Evolutionary conservation across 2,888 invertebrate genomes (phyloP), one percentile per base, ranked within the genome.

Genomic region (Netelia inedita): DNA sequence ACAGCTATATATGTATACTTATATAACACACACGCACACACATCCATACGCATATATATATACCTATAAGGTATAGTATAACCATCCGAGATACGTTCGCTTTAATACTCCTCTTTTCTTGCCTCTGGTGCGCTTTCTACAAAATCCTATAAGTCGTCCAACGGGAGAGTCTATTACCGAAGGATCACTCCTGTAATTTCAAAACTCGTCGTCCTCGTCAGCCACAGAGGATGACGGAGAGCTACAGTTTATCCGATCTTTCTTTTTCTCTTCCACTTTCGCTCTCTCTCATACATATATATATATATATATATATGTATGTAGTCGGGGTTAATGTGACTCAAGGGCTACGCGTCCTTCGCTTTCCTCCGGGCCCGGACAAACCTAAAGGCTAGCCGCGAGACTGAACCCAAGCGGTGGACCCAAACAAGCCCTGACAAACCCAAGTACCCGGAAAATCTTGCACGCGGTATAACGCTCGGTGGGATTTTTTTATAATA

Each of bases 151-250:
- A 91, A 91, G 91, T 91, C 90, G 89, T 43, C 81, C 89, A 88
- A 88, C 89, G 88, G 69, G 90, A 88, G 91, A 91, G 90, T 91
- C 91, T 90, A 91, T 91, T 91, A 91, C 91, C 87, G 88, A 86
- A 89, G 91, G 91, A 91, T 91, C 91, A 90, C 89, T 89, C 87
- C 88, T 88, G 91, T 91, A 91, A 91, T 91, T 91, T 91, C 89
- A 91, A 91, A 91, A 91, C 91, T 89, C 89, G 89, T 90, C 86
- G 86, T 73, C 74, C 68, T 81, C 81, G 84, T 85, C 74, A 78
- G 50, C 79, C 35, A 57, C 53, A 59, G 66, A 78, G 43, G 73
- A 41, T 55, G 69, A 63, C 28, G 53, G 76, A 55, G 9, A 71
- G 59, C 73, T 50, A 61, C 68, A 85, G 85, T 83, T 79, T 57